Base-by-base conservation (phyloP, 2,888 invertebrate genomes). In the Chrysomela aeneicollis region DNA sequence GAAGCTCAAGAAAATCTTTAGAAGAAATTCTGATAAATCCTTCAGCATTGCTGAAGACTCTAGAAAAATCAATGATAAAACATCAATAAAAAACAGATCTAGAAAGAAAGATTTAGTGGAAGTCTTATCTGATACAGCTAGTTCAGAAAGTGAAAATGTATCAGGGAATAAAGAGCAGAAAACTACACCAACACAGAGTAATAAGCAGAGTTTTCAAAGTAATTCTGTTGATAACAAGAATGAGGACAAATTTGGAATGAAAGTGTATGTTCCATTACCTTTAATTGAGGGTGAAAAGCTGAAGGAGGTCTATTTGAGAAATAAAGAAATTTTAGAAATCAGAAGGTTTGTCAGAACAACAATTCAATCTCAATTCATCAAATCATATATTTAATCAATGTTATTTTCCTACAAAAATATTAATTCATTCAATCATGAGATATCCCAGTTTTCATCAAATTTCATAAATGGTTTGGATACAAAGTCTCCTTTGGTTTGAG, bases 241-340 rank as follows among this genome's bases (percentile, higher is more conserved):
- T 15, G 61, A 67, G 10, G 35, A 46, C 17, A 79, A 78, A 69
- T 75, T 79, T 46, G 68, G 68, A 26, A 65, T 59, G 4, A 62
- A 75, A 66, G 72, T 77, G 59, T 75, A 73, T 59, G 74, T 81
- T 30, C 71, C 73, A 17, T 68, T 81, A 62, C 74, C 77, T 22
- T 72, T 71, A 65, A 69, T 78, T 47, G 71, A 74, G 22, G 73
- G 76, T 64, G 76, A 77, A 53, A 72, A 76, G 64, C 63, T 81
- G 63, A 77, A 76, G 58, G 72, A 74, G n/a, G 64, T 73, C 61
- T 80, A 78, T 72, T 62, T 73, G 50, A 72, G 69, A 58, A 73
- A 74, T 59, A 71, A 75, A 35, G 74, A 78, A 57, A 61, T 74
- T 19, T 67, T 71, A 51, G 72, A 76, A 68, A 66, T 73, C 37